Evolutionary conservation across 2,797 vertebrate genomes (phyloP).

Genomic region (Tragopan temminckii): DNA sequence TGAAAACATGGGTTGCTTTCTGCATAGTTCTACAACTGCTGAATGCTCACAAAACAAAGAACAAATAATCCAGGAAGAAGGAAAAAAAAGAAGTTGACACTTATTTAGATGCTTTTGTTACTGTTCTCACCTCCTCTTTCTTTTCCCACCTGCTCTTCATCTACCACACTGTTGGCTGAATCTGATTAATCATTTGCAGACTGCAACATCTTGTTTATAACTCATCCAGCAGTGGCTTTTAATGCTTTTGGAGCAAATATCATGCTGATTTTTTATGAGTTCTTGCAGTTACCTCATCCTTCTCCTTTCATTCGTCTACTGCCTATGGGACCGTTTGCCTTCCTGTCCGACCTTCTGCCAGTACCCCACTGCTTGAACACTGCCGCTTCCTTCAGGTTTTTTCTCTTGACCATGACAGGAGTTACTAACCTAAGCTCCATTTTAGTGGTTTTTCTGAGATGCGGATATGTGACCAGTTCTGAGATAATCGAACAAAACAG

Average conservation of each 20-base stretch:
- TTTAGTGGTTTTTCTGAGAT: background rate
- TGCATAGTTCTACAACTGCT: background rate
- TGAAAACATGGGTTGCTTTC: background rate
- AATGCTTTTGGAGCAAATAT: background rate
- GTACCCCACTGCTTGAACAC: accelerated
- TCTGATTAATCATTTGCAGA: background rate
- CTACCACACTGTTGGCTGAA: accelerated
- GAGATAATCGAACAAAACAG: background rate
- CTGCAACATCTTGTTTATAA: background rate
- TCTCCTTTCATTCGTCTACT: background rate
- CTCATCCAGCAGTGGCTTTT: background rate
- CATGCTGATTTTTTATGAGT: background rate
- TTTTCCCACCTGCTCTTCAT: background rate
- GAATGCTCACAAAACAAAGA: background rate
- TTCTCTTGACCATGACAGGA: background rate
- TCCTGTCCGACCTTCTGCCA: background rate
- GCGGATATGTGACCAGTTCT: background rate
- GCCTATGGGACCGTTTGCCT: accelerated
- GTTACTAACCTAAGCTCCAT: background rate
- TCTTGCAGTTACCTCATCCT: background rate
- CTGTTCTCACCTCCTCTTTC: background rate
- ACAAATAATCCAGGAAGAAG: background rate
- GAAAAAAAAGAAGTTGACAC: background rate
- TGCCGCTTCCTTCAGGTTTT: accelerated
- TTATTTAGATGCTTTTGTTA: background rate